phyloP scores from a whole-genome alignment of 2,797 vertebrate genomes.

The Borostomias antarcticus region DNA sequence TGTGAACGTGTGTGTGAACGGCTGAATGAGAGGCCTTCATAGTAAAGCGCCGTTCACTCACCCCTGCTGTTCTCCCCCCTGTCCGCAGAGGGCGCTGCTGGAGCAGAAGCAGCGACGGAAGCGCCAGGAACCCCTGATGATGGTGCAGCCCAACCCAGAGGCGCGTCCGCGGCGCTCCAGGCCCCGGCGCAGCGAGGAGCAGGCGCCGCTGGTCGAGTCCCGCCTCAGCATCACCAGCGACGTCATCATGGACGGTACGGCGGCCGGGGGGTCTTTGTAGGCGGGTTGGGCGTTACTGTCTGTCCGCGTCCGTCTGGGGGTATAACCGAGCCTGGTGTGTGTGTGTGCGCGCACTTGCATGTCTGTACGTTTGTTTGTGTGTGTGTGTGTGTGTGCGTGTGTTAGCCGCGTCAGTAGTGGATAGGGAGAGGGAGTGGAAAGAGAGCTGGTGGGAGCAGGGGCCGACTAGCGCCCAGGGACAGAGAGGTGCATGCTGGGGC shows the following conservation, averaged over 20 bases:
- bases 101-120: constrained; percentile 94
- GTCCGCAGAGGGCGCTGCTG: constrained; percentile 84
- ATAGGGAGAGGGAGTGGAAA: background rate
- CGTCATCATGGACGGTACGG: constrained; percentile 84
- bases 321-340: too few species aligned
- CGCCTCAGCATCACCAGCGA: constrained; percentile 63
- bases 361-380: too few species aligned
- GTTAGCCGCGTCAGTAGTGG: background rate
- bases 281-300: background rate
- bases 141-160: constrained; percentile 95
- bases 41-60: too few species aligned
- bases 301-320: too few species aligned
- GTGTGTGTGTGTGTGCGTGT: constrained; percentile 1
- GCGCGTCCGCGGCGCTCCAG: constrained; percentile 77
- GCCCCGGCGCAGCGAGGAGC: constrained; percentile 82
- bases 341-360: too few species aligned
- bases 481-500: background rate
- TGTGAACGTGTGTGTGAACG: too few species aligned
- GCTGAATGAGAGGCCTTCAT: too few species aligned
- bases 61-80: constrained; percentile 1
- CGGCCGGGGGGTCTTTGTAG: background rate
- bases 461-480: background rate
- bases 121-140: constrained; percentile 91
- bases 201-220: constrained; percentile 85
- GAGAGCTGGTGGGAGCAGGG: background rate